Evolutionary conservation across 2,113 vertebrate species (phyloP).

Genomic region (Xyrauchen texanus): DNA sequence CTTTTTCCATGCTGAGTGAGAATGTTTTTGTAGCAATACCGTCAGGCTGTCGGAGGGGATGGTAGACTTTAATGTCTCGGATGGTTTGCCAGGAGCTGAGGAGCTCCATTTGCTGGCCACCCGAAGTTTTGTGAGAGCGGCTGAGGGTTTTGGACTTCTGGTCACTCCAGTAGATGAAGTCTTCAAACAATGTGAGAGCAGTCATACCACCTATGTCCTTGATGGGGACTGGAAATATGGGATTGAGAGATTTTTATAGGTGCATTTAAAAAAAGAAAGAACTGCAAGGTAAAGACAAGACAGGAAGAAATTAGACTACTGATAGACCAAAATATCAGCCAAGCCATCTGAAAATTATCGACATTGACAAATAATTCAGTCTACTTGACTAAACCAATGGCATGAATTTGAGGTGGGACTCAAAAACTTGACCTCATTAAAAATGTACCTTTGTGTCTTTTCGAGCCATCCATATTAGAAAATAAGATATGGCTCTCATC

Average conservation of each 20-base stretch:
- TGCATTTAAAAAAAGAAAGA: neutral
- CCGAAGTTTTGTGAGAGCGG: conserved; percentile 89
- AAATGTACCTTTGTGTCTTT: conserved; percentile 77
- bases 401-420: no score
- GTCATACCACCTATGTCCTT: conserved; percentile 95
- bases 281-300: no score
- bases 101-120: conserved; percentile 83
- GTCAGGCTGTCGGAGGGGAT: conserved; percentile 88
- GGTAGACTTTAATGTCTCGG: conserved; percentile 95
- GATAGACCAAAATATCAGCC: no score
- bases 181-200: conserved; percentile 92
- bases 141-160: conserved; percentile 98
- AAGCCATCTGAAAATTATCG: no score
- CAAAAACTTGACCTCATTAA: no score
- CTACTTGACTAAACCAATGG: no score
- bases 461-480: conserved; percentile 83
- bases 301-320: no score
- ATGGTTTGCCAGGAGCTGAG: conserved; percentile 94
- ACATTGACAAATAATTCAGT: no score
- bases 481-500: conserved; percentile 85
- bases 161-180: conserved; percentile 97
- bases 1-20: no score
- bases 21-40: conserved; percentile 68
- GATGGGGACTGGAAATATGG: conserved; percentile 77
- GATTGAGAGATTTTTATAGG: neutral